Base-by-base conservation (phyloP, 1,140 invertebrate genomes). In the Drosophila leontia region DNA sequence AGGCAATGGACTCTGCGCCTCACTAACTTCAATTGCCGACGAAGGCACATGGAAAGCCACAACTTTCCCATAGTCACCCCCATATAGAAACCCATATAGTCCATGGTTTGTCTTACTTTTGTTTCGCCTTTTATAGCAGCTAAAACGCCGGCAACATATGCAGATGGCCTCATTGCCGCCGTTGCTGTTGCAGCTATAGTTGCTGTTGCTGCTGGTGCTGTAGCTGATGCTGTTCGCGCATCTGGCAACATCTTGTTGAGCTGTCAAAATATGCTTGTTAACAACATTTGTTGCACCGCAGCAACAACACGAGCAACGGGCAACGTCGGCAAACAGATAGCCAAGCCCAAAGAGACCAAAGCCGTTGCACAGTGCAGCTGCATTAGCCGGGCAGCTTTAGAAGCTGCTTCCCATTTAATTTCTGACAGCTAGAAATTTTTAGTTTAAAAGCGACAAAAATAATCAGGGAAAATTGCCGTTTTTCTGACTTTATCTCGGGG, bases 181-280 rank as follows among this genome's bases (percentile, higher is more conserved):
- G 57, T 35, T 57, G 51, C 23, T 59, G 35, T 23, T 32, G 50
- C 48, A 53, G 65, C 41, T 63, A 55, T 35, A 55, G 47, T 42
- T 62, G 55, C 35, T 56, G 64, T 29, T 63, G 50, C n/a, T 63
- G 71, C 34, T 47, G 58, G 67, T 19, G 68, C 26, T 69, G 51
- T 37, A 23, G 34, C 51, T 51, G 50, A 74, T 78, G 76, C 77
- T 87, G 84, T 87, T 87, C 84, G 84, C 84, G 84, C 84, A 87
- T 88, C 85, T 88, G 83, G 84, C 84, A 88, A 88, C 85, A 88
- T 88, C 85, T 85, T 88, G 85, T 88, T 90, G 81, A 88, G 81
- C 85, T 90, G 85, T 90, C 85, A 90, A 90, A 90, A 90, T 90
- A 82, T 85, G 85, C 85, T 85, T 90, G 85, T 90, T 90, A 90